Evolutionary conservation across 2,113 vertebrate species (phyloP).

Genomic region (Coturnix japonica): DNA sequence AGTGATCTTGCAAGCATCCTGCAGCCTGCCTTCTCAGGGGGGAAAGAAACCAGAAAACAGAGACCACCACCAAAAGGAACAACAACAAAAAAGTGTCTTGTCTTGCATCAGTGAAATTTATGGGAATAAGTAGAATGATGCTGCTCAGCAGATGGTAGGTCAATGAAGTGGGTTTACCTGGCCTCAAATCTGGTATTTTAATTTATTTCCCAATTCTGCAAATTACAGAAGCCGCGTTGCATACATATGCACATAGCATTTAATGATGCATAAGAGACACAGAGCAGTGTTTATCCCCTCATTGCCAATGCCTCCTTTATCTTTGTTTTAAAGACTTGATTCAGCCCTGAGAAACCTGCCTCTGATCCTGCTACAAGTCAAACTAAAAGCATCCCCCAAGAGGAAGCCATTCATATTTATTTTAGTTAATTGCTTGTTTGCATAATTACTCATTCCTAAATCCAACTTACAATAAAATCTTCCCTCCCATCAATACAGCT

Average conservation of each 20-base stretch:
- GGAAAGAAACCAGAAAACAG: not conserved
- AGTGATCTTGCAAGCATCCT: not conserved
- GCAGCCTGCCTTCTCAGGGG: not conserved
- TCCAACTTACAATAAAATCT: slow-evolving; percentile 33
- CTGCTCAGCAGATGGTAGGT: slow-evolving; percentile 1
- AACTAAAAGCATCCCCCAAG: not conserved
- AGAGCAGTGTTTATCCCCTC: not conserved
- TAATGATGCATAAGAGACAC: not conserved
- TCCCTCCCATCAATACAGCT: slow-evolving; percentile 37
- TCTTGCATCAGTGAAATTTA: slow-evolving; percentile 15
- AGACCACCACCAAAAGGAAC: not conserved
- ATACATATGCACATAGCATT: not conserved
- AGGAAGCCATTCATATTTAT: slow-evolving; percentile 39
- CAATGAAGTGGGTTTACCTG: slow-evolving; percentile 1
- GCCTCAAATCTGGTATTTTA: slow-evolving; percentile 6
- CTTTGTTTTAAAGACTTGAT: slow-evolving; percentile 29
- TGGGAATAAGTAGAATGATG: slow-evolving; percentile 6
- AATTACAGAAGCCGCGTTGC: slow-evolving; percentile 30
- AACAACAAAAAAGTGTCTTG: not conserved
- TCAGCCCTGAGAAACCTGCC: slow-evolving; percentile 16
- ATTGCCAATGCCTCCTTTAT: not conserved
- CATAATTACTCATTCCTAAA: slow-evolving; percentile 54
- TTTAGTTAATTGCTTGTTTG: slow-evolving; percentile 63
- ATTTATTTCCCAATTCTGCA: slow-evolving; percentile 48
- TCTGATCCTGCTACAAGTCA: slow-evolving; percentile 3